Evolutionary conservation across 2,797 vertebrate species (phyloP), one percentile per base, ranked within the genome.

Genomic region (Etheostoma perlongum): DNA sequence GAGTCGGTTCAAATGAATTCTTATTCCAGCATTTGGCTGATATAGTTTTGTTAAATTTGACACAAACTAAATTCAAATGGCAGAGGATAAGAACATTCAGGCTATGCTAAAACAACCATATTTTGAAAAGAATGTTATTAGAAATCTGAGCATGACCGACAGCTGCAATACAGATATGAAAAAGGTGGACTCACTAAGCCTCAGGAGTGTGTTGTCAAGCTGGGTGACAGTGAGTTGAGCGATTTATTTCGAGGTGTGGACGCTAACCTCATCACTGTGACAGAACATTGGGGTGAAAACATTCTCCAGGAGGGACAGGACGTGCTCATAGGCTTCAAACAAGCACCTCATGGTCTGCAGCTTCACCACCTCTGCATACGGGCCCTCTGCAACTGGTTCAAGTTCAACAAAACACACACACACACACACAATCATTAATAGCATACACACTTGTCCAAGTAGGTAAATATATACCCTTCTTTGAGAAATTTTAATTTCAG

Each of bases 271-370:
- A 86, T 98, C 97, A 40, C 98, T 99, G 87, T 99, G 98, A 87
- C 98, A 99, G 92, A 99, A 99, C 96, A 98, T 97, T 47, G 97
- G 98, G 13, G 97, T 98, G 83, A 99, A 99, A 73, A 99, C 98
- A 3, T 96, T 97, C 90, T 99, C 98, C 36, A 99, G 91, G 2
- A 99, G 96, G n/a, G 96, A 98, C 58, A 99, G 96, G 57, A 99
- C 98, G 0, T 98, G 98, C 73, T 99, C 98, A 16, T 99, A 99
- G 40, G 98, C 98, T 93, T 99, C 98, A 91, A 99, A 99, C 86
- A 99, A 95, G 88, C 97, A 98, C 58, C 96, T 95, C 97, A 98
- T 99, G 51, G 97, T 99, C 27, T 99, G 98, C 57, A 99, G 95
- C 79, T 98, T 99, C 89, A 99, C 97, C 83, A 99, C 98, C 66